These are phyloP conservation scores for Eupsittula cactorum DNA, from an alignment of 2,113 vertebrate genomes.

Conservation along the genomic window DNA sequence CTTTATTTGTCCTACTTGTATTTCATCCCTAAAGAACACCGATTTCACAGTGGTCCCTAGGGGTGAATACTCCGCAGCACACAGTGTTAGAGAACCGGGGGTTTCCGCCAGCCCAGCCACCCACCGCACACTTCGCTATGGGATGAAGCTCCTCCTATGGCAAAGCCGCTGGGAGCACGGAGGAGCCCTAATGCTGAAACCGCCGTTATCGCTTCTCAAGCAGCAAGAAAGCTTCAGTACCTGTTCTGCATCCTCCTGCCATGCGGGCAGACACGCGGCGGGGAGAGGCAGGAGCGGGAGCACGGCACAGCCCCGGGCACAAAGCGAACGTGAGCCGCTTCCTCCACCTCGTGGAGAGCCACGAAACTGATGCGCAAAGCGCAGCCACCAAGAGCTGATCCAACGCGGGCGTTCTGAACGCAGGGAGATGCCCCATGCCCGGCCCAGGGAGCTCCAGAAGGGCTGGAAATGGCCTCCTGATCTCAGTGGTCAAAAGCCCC, in stretches of 20 bases:
- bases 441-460: background rate
- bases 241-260: too few species aligned
- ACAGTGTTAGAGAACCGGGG: background rate
- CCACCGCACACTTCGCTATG: too few species aligned
- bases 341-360: conserved; percentile 56
- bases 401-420: background rate
- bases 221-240: background rate
- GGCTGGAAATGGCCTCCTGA: background rate
- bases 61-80: background rate
- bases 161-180: background rate
- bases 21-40: background rate
- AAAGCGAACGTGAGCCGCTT: background rate
- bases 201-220: rapidly evolving
- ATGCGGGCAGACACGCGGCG: rapidly evolving
- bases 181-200: rapidly evolving
- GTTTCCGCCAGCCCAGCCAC: background rate
- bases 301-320: rapidly evolving
- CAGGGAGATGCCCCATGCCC: background rate
- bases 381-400: rapidly evolving
- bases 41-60: background rate
- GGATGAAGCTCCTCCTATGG: rapidly evolving
- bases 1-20: background rate
- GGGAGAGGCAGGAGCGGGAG: background rate
- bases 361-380: background rate
- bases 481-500: background rate